phyloP scores from a whole-genome alignment of 2,797 vertebrate species.

The Fundulus diaphanus region DNA sequence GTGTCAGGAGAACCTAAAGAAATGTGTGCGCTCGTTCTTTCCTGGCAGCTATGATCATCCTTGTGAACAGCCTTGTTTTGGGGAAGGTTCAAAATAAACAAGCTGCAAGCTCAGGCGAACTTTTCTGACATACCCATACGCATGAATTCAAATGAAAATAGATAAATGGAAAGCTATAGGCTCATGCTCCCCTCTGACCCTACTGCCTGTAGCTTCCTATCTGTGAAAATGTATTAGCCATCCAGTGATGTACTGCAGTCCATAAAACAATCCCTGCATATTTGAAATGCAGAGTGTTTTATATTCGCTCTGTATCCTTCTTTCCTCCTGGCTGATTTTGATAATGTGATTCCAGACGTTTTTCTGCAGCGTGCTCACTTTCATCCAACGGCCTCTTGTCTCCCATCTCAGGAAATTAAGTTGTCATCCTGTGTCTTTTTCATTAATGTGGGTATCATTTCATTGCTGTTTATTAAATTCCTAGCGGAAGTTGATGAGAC shows the following conservation, averaged over 20 bases:
- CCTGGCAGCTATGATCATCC: constrained; percentile 22
- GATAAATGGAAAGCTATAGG: constrained; percentile 2
- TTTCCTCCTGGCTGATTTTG: constrained; percentile 61
- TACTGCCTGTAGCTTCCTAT: constrained; percentile 24
- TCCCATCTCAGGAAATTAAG: constrained; percentile 83
- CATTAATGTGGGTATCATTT: constrained; percentile 75
- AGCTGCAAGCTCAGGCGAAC: constrained; percentile 12
- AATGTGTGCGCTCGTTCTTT: constrained; percentile 15
- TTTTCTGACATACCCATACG: neutral
- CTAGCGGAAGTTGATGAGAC: constrained; percentile 62
- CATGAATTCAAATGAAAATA: constrained; percentile 14
- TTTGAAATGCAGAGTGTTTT: constrained; percentile 73
- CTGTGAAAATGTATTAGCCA: constrained; percentile 49
- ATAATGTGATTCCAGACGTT: constrained; percentile 65
- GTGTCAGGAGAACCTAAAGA: constrained; percentile 14
- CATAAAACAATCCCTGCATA: constrained; percentile 74
- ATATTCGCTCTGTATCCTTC: constrained; percentile 68
- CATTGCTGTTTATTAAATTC: constrained; percentile 77
- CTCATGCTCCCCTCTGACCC: constrained; percentile 28
- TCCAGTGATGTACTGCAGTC: constrained; percentile 56
- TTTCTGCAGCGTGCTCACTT: constrained; percentile 66
- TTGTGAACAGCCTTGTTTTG: constrained; percentile 15
- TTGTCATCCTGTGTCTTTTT: constrained; percentile 75
- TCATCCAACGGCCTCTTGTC: constrained; percentile 78
- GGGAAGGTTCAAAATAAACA: constrained; percentile 37